phyloP scores from a whole-genome alignment of 23 tunicate genomes.

The Styela plicata region DNA sequence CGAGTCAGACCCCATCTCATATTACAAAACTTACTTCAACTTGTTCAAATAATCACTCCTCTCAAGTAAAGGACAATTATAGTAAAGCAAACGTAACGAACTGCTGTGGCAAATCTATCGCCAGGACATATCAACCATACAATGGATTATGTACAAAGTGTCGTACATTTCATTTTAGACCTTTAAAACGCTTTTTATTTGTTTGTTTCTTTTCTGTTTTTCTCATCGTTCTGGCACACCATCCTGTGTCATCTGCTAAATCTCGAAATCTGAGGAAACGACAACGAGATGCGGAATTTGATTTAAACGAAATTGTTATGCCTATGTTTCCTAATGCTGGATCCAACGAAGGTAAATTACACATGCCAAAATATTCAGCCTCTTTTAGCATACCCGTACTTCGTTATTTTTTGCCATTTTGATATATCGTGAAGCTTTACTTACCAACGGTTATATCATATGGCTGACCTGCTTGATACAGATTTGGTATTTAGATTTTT shows the following conservation, averaged over 20 bases:
- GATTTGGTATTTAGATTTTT: no score
- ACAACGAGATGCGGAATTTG: not conserved
- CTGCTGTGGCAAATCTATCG: not conserved
- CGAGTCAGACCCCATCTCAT: not conserved
- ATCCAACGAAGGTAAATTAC: slow-evolving; percentile 14
- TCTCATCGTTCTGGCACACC: not conserved
- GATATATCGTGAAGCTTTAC: no score
- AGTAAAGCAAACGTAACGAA: not conserved
- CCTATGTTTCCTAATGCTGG: slow-evolving; percentile 21
- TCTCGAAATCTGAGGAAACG: not conserved
- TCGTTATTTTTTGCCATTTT: no score
- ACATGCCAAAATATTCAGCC: no score
- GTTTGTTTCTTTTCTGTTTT: not conserved
- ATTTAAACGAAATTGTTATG: slow-evolving; percentile 2
- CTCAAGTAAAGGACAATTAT: not conserved
- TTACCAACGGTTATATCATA: no score
- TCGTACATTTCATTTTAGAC: not conserved
- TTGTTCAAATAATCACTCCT: not conserved
- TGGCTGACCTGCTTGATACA: no score
- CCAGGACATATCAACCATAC: not conserved
- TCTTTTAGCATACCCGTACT: no score
- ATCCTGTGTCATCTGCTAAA: not conserved
- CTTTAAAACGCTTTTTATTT: not conserved
- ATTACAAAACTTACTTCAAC: not conserved
- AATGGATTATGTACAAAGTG: not conserved